Percentiles rank a stretch among this genome's conserved stretches.
Conservation (phyloP, 1,140 invertebrate species). For the Physella acuta region DNA sequence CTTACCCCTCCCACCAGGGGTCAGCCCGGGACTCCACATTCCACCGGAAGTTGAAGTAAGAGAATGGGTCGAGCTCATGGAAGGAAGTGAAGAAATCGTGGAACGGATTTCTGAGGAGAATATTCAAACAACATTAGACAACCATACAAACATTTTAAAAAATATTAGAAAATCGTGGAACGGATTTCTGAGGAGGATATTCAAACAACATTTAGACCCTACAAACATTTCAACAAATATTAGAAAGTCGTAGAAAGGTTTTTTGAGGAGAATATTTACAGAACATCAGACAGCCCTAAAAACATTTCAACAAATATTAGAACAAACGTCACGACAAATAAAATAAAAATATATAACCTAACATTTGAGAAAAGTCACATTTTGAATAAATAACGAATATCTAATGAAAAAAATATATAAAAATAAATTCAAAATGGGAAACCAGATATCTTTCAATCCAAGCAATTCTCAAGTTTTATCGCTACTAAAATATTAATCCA, state of each 20-base stretch:
- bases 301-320: no score
- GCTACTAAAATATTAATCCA: no score
- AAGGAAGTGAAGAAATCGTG: constrained; percentile 3
- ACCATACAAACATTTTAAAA: background rate
- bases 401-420: no score
- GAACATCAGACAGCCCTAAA: no score
- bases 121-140: background rate
- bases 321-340: no score
- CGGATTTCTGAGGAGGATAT: background rate
- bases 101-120: background rate
- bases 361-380: no score
- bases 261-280: background rate
- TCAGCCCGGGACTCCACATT: background rate
- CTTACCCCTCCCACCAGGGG: constrained; percentile 13
- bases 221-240: background rate
- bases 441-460: no score
- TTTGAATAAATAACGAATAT: no score
- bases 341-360: no score
- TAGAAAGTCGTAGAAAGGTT: background rate
- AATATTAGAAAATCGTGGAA: background rate
- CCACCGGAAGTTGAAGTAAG: constrained; percentile 15
- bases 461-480: no score
- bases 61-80: constrained; percentile 1
- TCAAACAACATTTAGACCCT: no score
- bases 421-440: no score